These are phyloP conservation scores for Dolichotis patagonum DNA, from an alignment of 2,113 vertebrate genomes.

Conservation along the genomic window DNA sequence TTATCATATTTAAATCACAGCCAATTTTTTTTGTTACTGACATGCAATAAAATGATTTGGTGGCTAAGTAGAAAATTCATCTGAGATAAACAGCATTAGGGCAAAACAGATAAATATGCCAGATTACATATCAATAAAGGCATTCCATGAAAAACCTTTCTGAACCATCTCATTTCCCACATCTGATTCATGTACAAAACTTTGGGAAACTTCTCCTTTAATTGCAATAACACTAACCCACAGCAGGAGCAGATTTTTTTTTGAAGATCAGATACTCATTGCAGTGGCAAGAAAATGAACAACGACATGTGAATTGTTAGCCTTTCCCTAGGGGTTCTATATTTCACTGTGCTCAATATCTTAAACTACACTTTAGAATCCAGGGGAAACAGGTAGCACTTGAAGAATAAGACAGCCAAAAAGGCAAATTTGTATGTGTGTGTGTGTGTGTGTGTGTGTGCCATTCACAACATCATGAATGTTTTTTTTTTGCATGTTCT, in stretches of 20 bases:
- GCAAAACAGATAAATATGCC: background rate
- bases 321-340: background rate
- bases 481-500: background rate
- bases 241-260: background rate
- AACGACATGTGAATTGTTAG: background rate
- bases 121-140: background rate
- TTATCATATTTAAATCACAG: background rate
- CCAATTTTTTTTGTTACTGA: background rate
- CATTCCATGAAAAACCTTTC: background rate
- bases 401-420: background rate
- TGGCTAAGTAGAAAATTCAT: background rate
- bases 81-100: background rate
- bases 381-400: background rate
- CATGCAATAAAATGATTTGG: background rate
- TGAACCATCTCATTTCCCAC: background rate
- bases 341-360: background rate
- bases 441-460: background rate
- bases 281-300: background rate
- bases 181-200: background rate
- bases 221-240: background rate
- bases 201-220: background rate
- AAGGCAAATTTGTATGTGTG: background rate
- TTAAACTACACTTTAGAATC: background rate
- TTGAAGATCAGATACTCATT: background rate
- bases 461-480: background rate